Conservation (phyloP, 2,888 invertebrate genomes). For the Latrodectus elegans region DNA sequence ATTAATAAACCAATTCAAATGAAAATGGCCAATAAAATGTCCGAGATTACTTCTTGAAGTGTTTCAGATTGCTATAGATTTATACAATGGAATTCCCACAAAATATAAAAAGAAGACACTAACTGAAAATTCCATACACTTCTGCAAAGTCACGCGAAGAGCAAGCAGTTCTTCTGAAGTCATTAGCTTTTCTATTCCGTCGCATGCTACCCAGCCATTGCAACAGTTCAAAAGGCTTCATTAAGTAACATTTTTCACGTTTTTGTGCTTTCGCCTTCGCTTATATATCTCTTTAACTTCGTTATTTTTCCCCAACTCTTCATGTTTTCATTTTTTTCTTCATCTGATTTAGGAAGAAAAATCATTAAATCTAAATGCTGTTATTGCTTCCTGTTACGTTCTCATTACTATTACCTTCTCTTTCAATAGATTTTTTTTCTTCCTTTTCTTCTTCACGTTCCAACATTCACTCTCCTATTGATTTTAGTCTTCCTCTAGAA, state of each 20-base stretch:
- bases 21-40: too few species aligned
- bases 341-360: neutral
- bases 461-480: too few species aligned
- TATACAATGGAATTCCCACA: neutral
- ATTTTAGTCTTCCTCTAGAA: too few species aligned
- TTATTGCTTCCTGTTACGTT: neutral
- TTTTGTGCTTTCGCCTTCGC: neutral
- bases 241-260: neutral
- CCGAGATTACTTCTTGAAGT: too few species aligned
- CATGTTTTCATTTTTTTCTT: neutral
- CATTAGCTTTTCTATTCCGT: neutral
- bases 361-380: conserved; percentile 1
- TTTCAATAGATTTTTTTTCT: too few species aligned
- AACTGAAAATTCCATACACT: neutral
- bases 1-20: too few species aligned
- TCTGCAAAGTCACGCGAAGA: neutral
- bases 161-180: neutral
- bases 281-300: neutral
- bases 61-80: neutral
- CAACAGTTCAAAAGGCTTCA: neutral
- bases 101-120: too few species aligned
- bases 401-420: too few species aligned
- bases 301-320: neutral
- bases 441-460: too few species aligned
- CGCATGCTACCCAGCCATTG: neutral